A percentile compares a stretch with the other conserved stretches of the same genome.
Conservation (phyloP, 2,888 invertebrate genomes). For the Spilosoma lubricipeda region DNA sequence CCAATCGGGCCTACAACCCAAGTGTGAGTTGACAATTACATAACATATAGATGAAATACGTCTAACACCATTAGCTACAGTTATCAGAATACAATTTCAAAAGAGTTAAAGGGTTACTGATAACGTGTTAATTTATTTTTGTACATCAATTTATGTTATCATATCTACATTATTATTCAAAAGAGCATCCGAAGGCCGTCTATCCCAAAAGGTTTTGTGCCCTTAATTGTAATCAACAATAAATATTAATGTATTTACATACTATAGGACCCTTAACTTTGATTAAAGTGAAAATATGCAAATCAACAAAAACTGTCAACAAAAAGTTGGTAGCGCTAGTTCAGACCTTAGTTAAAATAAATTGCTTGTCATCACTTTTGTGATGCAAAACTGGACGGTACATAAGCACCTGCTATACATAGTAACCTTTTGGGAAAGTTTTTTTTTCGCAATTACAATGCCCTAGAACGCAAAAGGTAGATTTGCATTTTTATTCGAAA, state of each 20-base stretch:
- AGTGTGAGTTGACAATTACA: too few relatives aligned
- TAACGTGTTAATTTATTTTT: constrained; percentile 31
- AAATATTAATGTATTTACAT: constrained; percentile 75
- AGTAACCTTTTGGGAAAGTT: constrained; percentile 53
- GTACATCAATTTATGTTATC: constrained; percentile 31
- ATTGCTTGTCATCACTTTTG: constrained; percentile 70
- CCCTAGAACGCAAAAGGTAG: constrained; percentile 67
- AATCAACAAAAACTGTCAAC: constrained; percentile 59
- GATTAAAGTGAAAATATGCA: constrained; percentile 74
- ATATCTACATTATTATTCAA: constrained; percentile 44
- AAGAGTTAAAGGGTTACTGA: too few relatives aligned
- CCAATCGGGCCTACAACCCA: too few relatives aligned
- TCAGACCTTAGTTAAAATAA: constrained; percentile 65
- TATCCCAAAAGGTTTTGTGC: constrained; percentile 56
- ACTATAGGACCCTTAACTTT: constrained; percentile 51
- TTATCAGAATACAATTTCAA: too few relatives aligned
- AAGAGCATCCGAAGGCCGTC: constrained; percentile 47
- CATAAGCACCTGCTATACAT: constrained; percentile 46
- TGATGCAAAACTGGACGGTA: constrained; percentile 75
- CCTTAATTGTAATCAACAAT: constrained; percentile 69
- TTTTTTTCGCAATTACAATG: constrained; percentile 70
- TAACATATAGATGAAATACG: too few relatives aligned
- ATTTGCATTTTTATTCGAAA: constrained; percentile 80
- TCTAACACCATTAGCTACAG: too few relatives aligned
- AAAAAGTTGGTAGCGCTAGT: constrained; percentile 59